Conservation (phyloP, 2,888 invertebrate genomes). For the Eucriotettix oculatus region DNA sequence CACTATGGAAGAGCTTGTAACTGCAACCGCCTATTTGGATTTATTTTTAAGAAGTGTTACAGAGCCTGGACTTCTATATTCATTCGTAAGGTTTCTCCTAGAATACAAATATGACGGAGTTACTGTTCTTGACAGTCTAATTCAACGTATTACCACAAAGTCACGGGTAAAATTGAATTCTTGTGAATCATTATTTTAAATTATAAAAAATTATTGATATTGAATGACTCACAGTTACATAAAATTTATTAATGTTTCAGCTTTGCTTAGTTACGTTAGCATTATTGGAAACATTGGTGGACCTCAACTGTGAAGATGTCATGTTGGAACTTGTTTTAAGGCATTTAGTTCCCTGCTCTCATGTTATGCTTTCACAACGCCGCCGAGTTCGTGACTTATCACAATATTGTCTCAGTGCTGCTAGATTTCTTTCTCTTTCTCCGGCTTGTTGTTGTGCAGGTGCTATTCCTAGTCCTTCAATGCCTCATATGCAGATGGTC, state of each 20-base stretch:
- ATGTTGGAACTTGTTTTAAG: conserved; percentile 83
- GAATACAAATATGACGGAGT: conserved; percentile 72
- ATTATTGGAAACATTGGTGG: conserved; percentile 76
- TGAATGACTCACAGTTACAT: not conserved
- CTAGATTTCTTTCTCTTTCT: conserved; percentile 55
- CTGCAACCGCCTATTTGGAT: conserved; percentile 87
- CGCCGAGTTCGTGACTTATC: conserved; percentile 52
- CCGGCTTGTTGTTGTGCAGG: conserved; percentile 25
- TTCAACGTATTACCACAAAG: conserved; percentile 43
- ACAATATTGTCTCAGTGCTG: conserved; percentile 53
- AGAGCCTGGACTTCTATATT: conserved; percentile 63
- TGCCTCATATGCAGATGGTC: not conserved
- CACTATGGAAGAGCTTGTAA: conserved; percentile 72
- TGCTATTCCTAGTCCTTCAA: not conserved
- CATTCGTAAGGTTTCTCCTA: conserved; percentile 71
- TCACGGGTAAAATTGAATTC: conserved; percentile 43
- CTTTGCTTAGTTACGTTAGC: conserved; percentile 77
- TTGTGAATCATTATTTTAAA: not conserved
- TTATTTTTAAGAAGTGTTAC: conserved; percentile 75
- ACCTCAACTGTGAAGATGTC: conserved; percentile 89
- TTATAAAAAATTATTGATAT: not conserved
- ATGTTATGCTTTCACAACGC: conserved; percentile 66
- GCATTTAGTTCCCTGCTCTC: conserved; percentile 64
- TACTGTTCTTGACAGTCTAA: conserved; percentile 63
- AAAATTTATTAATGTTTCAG: conserved; percentile 26